Base-by-base conservation (phyloP, 2,888 invertebrate species). In the Temnothorax rugatulus region DNA sequence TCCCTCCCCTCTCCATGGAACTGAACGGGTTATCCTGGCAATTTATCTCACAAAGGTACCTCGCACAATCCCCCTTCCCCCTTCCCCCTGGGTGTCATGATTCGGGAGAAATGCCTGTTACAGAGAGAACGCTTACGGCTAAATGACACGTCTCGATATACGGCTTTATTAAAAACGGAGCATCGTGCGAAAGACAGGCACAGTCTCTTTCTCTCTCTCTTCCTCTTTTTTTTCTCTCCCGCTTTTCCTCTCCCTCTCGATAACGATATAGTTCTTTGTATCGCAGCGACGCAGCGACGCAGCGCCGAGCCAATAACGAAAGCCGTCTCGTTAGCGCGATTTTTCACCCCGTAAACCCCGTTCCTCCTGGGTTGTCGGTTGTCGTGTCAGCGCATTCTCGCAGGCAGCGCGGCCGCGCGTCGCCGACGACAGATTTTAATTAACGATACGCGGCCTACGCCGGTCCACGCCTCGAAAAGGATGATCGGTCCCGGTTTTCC, bases 281-380 rank as follows among this genome's bases (percentile, higher is more conserved):
- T 88, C 84, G 77, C 47, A 52, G 61, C 84, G 82, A 29, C 29
- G 29, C 29, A 29, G 29, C 29, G 29, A 29, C 29, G 29, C 29
- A 52, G 61, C 84, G 82, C 52, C 69, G 59, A 84, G 69, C 63
- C 85, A 88, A 90, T 90, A 90, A 87, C 89, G 90, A 88, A 91
- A 81, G 79, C 90, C 84, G 87, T 87, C 90, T 88, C 87, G 90
- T 91, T 91, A 92, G 89, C 86, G 83, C 88, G 87, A 90, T 91
- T 90, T 89, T 90, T 88, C 85, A 73, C 74, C 73, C 82, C 84
- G 74, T 90, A 88, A 84, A 73, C 74, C 73, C 82, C 84, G 74
- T 66, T 86, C 75, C 82, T 74, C 64, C 59, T 34, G 11, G 29
- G 44, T 34, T 76, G 44, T 44, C 86, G n/a, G 44, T 34, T 76